Evolutionary conservation across 2,113 vertebrate genomes (phyloP), one percentile per base, ranked within the genome.

Genomic region (Dendropsophus ebraccatus): DNA sequence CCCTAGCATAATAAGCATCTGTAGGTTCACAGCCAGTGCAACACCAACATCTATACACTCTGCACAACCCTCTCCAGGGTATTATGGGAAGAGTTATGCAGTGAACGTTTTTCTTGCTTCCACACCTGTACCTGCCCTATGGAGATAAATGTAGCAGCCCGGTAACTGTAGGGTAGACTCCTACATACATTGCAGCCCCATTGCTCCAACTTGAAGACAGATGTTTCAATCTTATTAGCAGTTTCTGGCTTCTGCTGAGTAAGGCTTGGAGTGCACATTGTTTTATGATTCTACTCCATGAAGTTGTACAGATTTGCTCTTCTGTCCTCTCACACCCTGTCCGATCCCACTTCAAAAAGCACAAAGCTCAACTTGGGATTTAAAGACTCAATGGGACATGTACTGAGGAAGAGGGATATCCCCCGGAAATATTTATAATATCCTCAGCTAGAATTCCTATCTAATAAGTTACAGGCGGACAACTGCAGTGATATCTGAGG

Each of bases 341-440:
- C 37, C 78, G 65, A 81, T 81, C 56, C 78, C 37, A 62, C 78
- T 81, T 81, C 78, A 81, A 62, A 81, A 5, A 28, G 35, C 56
- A 81, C 37, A 81, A 41, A 81, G 78, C 56, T 81, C 56, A 60
- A 81, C 78, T 81, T 81, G 78, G 78, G 78, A 81, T 81, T 81
- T 81, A 81, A 47, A 47, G 78, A 65, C 56, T 81, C 78, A 81
- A 81, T 62, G 35, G 78, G 58, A 81, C 78, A 65, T 81, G 78
- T 81, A 81, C 23, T 62, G 56, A 45, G 35, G 78, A 37, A 81
- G 56, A 81, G 56, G 78, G 78, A 81, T 81, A 81, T 81, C 78
- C 78, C 78, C 37, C 78, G 78, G 78, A 81, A 81, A 81, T 81
- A 81, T 81, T 81, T 47, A 81, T 81, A 65, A 58, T 65, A 81